Conservation (phyloP, 2,113 vertebrate species). For the Onychostoma macrolepis region DNA sequence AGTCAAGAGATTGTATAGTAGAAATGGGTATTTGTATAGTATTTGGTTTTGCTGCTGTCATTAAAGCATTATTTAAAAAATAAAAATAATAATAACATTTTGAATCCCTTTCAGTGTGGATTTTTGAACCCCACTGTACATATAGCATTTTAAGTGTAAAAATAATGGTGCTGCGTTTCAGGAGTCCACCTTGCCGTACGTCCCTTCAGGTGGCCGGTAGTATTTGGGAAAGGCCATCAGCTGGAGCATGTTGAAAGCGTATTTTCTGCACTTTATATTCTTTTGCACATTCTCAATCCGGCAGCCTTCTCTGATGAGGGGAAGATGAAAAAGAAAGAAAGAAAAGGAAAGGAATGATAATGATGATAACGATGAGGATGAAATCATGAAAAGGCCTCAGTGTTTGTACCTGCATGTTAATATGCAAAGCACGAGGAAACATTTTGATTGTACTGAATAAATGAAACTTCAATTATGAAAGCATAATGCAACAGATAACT, state of each 20-base stretch:
- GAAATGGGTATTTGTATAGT: neutral
- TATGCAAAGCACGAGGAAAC: slow-evolving; percentile 17
- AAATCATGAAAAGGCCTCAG: neutral
- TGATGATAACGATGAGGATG: neutral
- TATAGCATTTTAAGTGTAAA: too few species aligned
- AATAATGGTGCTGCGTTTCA: slow-evolving; percentile 67
- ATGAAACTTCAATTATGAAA: neutral
- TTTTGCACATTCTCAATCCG: slow-evolving; percentile 99
- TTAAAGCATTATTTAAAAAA: neutral
- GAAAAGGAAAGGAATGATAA: slow-evolving; percentile 49
- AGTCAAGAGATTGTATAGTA: neutral
- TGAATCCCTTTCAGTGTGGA: neutral
- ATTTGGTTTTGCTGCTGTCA: neutral
- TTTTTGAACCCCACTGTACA: neutral
- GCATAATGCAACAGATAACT: neutral
- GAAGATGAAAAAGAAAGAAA: slow-evolving; percentile 57
- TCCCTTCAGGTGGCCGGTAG: slow-evolving; percentile 97
- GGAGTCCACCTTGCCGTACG: slow-evolving; percentile 95
- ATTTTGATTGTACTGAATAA: neutral
- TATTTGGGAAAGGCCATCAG: slow-evolving; percentile 98
- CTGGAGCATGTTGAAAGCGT: slow-evolving; percentile 99
- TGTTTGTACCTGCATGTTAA: neutral
- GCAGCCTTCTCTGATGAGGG: slow-evolving; percentile 94
- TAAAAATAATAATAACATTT: too few species aligned
- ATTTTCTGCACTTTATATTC: slow-evolving; percentile 98